phyloP scores from a whole-genome alignment of 2,797 vertebrate genomes.

The Pelobates cultripes region DNA sequence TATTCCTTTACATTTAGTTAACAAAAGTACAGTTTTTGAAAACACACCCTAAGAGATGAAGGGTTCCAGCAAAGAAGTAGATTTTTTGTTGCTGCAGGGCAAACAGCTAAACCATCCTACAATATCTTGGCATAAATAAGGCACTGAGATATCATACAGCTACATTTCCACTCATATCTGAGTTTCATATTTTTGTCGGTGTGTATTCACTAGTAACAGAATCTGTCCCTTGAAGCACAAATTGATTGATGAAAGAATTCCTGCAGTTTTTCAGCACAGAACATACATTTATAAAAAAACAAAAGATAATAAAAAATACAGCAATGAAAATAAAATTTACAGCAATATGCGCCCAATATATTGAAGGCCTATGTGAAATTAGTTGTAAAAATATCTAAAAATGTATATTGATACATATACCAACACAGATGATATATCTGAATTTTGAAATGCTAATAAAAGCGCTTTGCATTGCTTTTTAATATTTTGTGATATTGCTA shows the following conservation, averaged over 20 bases:
- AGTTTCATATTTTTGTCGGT: neutral
- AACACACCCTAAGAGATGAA: neutral
- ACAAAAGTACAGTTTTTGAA: neutral
- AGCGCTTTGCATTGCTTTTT: no score
- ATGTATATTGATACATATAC: no score
- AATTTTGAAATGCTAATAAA: no score
- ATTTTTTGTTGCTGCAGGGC: neutral
- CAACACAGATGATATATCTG: no score
- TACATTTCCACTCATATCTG: neutral
- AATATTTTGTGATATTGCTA: neutral
- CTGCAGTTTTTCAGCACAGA: neutral
- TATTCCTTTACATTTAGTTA: no score
- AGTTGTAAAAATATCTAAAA: no score
- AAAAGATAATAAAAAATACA: neutral
- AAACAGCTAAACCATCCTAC: neutral
- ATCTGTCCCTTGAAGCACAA: constrained; percentile 18
- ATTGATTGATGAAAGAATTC: constrained; percentile 13
- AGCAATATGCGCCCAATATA: neutral
- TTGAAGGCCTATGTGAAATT: neutral
- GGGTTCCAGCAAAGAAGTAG: neutral
- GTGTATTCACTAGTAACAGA: constrained; percentile 1
- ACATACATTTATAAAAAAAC: neutral
- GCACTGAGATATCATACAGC: constrained; percentile 1
- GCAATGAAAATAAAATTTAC: neutral
- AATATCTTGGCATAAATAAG: constrained; percentile 3